These are phyloP conservation scores for Hydrophis major DNA, from an alignment of 2,797 vertebrate genomes.

Conservation along the genomic window DNA sequence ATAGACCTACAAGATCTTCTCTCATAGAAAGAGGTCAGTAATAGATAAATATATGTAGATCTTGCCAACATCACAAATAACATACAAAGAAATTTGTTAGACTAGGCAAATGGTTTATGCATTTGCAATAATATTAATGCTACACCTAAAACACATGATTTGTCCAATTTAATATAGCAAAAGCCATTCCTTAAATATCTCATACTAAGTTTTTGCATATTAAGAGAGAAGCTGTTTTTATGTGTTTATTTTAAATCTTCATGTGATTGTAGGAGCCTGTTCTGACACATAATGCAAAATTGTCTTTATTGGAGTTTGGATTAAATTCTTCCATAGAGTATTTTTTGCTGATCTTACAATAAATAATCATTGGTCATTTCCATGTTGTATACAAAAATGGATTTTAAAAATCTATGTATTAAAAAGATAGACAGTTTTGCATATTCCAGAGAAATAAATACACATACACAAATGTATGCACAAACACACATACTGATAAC, in stretches of 20 bases:
- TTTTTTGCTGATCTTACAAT: background rate
- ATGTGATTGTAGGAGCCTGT: background rate
- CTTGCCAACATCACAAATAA: background rate
- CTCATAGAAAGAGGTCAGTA: background rate
- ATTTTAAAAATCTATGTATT: slow-evolving; percentile 7
- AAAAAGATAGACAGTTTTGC: slow-evolving; percentile 10
- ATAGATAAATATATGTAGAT: background rate
- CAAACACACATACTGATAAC: background rate
- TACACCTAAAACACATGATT: background rate
- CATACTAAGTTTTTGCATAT: background rate
- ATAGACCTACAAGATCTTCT: background rate
- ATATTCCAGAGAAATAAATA: background rate
- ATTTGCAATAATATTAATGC: background rate
- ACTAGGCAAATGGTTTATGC: background rate
- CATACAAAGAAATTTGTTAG: background rate
- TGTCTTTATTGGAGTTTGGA: background rate
- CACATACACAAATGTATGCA: background rate
- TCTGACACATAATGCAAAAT: background rate
- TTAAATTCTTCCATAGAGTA: background rate
- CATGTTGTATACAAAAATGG: slow-evolving; percentile 17
- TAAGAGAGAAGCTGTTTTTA: background rate
- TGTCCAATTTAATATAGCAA: background rate
- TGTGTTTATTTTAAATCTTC: background rate
- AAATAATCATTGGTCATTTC: background rate
- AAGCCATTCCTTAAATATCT: background rate